phyloP scores from a whole-genome alignment of 1,140 invertebrate species.

The Sitodiplosis mosellana region DNA sequence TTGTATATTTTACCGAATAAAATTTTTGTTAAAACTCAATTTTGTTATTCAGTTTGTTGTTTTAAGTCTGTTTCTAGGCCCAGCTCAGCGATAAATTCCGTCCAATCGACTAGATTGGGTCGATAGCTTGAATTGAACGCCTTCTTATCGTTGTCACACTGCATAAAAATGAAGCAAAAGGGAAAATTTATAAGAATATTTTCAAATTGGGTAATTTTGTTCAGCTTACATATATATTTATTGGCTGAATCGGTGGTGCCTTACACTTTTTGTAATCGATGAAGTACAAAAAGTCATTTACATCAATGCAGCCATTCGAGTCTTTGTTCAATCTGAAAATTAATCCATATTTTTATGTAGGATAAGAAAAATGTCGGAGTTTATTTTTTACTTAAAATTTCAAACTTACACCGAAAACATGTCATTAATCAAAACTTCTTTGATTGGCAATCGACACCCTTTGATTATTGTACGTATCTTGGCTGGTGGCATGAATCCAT shows the following conservation, averaged over 20 bases:
- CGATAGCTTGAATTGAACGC: constrained; percentile 17
- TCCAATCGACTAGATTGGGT: constrained; percentile 18
- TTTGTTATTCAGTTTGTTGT: neutral
- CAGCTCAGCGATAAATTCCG: constrained; percentile 15
- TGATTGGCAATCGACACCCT: constrained; percentile 43
- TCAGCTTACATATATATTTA: constrained; percentile 12
- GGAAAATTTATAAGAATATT: neutral
- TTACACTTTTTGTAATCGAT: constrained; percentile 15
- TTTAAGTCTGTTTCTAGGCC: constrained; percentile 17
- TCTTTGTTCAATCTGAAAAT: constrained; percentile 32
- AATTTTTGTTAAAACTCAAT: neutral
- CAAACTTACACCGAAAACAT: constrained; percentile 45
- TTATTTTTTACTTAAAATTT: constrained; percentile 3
- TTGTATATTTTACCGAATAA: neutral
- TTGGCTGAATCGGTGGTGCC: constrained; percentile 17
- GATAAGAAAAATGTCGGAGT: too few relatives aligned
- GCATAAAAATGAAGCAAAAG: constrained; percentile 19
- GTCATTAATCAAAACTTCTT: constrained; percentile 41
- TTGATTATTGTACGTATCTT: constrained; percentile 39
- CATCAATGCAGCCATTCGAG: constrained; percentile 35
- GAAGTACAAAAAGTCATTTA: constrained; percentile 20
- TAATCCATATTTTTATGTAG: too few relatives aligned
- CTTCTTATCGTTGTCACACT: constrained; percentile 5
- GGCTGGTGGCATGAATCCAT: constrained; percentile 32
- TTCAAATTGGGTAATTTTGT: neutral